These are phyloP conservation scores for Sternarchorhynchus goeldii DNA, from an alignment of 2,797 vertebrate genomes.

Conservation along the genomic window DNA sequence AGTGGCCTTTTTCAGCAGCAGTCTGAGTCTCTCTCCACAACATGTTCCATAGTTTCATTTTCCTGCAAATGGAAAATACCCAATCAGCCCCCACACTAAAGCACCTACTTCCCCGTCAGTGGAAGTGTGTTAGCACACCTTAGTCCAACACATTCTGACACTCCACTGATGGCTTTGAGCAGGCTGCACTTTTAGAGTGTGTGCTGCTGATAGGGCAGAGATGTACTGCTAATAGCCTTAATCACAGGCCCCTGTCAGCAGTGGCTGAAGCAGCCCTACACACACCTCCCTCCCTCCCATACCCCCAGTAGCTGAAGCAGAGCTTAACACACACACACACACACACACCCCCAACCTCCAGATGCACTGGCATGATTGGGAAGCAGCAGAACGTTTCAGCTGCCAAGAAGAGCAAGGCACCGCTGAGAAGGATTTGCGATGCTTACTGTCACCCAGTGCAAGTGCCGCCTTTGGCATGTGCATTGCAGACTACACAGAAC, in stretches of 20 bases:
- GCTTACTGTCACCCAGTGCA: constrained; percentile 55
- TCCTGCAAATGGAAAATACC: constrained; percentile 25
- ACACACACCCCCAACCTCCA: neutral
- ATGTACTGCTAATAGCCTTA: constrained; percentile 52
- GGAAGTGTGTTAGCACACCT: neutral
- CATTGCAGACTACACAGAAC: constrained; percentile 59
- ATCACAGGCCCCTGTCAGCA: constrained; percentile 61
- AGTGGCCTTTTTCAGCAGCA: neutral
- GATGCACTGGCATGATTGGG: constrained; percentile 51
- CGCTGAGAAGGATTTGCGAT: constrained; percentile 34
- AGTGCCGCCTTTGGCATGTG: constrained; percentile 57
- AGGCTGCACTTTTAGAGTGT: neutral
- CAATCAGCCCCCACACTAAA: constrained; percentile 22
- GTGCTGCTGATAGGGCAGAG: neutral
- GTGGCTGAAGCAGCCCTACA: constrained; percentile 52
- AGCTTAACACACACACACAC: too few relatives aligned
- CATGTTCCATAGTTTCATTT: constrained; percentile 23
- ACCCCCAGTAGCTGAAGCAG: too few relatives aligned
- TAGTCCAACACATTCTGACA: neutral
- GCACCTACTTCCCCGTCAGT: neutral
- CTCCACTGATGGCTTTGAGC: constrained; percentile 1
- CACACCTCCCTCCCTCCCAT: constrained; percentile 10
- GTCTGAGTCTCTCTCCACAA: constrained; percentile 24
- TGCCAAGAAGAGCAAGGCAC: constrained; percentile 42
- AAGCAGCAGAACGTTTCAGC: constrained; percentile 40